These are phyloP conservation scores for Trichoplusia ni DNA, from an alignment of 1,140 invertebrate genomes.

Conservation along the genomic window DNA sequence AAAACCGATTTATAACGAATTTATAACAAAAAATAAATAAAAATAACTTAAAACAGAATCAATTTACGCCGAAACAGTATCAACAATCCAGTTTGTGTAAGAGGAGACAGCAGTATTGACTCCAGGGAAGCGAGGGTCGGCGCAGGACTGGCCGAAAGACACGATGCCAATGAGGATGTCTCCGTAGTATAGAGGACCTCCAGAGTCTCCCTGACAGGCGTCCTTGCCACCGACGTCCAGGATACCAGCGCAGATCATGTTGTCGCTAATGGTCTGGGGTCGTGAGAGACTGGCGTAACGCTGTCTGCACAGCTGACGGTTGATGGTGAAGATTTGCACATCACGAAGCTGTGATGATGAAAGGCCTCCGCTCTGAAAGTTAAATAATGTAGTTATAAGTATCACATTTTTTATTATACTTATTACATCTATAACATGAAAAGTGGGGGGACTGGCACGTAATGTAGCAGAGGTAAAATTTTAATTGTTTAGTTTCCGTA, in stretches of 20 bases:
- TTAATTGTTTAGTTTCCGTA: too few species aligned
- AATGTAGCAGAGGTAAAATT: too few species aligned
- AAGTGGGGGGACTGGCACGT: too few species aligned
- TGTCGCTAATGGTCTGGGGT: conserved; percentile 33
- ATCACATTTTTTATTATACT: too few species aligned
- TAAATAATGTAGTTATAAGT: background rate
- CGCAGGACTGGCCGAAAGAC: conserved; percentile 36
- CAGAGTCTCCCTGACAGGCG: conserved; percentile 87
- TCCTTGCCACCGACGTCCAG: conserved; percentile 52
- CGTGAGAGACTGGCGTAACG: conserved; percentile 22
- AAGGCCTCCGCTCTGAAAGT: conserved; percentile 43
- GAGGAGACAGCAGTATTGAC: conserved; percentile 79
- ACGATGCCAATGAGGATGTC: conserved; percentile 41
- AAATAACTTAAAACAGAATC: background rate
- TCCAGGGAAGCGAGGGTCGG: conserved; percentile 75
- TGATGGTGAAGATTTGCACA: conserved; percentile 43
- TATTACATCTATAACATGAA: too few species aligned
- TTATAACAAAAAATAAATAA: background rate
- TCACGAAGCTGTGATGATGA: conserved; percentile 65
- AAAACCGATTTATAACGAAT: background rate
- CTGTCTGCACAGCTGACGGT: conserved; percentile 35
- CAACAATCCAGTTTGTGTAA: conserved; percentile 66
- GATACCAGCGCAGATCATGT: conserved; percentile 54
- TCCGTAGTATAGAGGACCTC: conserved; percentile 82
- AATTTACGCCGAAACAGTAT: conserved; percentile 33